These are phyloP conservation scores for Sarcophaga bullata DNA, from an alignment of 1,140 invertebrate species.

Conservation along the genomic window DNA sequence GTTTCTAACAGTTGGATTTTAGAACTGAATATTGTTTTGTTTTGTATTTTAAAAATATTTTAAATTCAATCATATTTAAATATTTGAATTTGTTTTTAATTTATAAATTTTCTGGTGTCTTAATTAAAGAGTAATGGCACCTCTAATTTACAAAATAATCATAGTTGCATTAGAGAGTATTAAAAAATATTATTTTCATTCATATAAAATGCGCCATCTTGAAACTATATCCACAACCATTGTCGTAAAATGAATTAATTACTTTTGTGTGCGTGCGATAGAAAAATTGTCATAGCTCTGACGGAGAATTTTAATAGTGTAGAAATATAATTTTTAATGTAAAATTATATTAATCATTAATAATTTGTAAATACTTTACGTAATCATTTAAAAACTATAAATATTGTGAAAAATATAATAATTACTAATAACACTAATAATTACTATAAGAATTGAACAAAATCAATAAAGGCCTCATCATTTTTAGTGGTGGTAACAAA, in stretches of 20 bases:
- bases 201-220: neutral
- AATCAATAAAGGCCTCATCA: constrained; percentile 8
- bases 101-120: too few species aligned
- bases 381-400: neutral
- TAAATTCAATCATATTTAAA: too few species aligned
- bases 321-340: neutral
- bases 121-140: too few species aligned
- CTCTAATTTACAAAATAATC: too few species aligned
- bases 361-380: neutral
- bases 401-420: neutral
- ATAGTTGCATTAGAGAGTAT: too few species aligned
- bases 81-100: too few species aligned
- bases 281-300: neutral
- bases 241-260: neutral
- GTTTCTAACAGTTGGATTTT: too few species aligned
- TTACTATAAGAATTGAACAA: neutral
- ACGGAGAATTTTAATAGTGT: neutral
- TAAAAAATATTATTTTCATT: neutral
- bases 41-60: too few species aligned
- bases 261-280: neutral
- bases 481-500: neutral
- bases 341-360: neutral
- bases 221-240: neutral
- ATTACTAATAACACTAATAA: neutral
- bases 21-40: too few species aligned